phyloP scores from a whole-genome alignment of 2,888 invertebrate genomes.

The Halictus ligatus region DNA sequence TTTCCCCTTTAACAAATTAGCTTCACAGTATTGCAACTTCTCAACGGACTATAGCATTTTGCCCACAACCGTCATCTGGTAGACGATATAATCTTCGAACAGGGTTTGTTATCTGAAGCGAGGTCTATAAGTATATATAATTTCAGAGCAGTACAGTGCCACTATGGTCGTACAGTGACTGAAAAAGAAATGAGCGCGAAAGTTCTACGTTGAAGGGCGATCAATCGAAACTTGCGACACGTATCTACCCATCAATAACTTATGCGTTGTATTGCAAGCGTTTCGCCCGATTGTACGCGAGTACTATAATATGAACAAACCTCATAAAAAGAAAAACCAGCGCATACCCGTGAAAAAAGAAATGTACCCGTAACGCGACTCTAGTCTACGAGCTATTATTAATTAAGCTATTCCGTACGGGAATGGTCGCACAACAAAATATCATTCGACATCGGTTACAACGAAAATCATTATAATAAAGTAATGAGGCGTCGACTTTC shows the following conservation, averaged over 20 bases:
- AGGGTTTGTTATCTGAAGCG: too few species aligned
- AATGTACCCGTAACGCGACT: background rate
- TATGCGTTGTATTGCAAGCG: constrained; percentile 11
- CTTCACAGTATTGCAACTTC: too few species aligned
- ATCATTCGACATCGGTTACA: background rate
- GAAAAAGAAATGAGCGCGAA: constrained; percentile 49
- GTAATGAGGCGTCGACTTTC: background rate
- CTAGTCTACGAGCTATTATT: background rate
- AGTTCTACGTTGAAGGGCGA: constrained; percentile 58
- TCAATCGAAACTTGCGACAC: constrained; percentile 64
- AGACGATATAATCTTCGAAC: too few species aligned
- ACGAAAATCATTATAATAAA: background rate
- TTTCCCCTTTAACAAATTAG: too few species aligned
- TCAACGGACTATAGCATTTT: too few species aligned
- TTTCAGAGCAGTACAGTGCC: background rate
- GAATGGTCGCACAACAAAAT: background rate
- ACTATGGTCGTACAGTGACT: constrained; percentile 10
- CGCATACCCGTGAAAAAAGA: background rate
- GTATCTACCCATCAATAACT: constrained; percentile 34
- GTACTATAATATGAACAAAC: background rate
- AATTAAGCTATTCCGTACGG: background rate
- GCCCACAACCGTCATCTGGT: too few species aligned
- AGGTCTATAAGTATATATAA: too few species aligned
- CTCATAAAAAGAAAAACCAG: background rate
- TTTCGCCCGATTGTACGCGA: constrained; percentile 2